Evolutionary conservation across 2,797 vertebrate species (phyloP), one percentile per base, ranked within the genome.

Genomic region (Psittacula derbiana): DNA sequence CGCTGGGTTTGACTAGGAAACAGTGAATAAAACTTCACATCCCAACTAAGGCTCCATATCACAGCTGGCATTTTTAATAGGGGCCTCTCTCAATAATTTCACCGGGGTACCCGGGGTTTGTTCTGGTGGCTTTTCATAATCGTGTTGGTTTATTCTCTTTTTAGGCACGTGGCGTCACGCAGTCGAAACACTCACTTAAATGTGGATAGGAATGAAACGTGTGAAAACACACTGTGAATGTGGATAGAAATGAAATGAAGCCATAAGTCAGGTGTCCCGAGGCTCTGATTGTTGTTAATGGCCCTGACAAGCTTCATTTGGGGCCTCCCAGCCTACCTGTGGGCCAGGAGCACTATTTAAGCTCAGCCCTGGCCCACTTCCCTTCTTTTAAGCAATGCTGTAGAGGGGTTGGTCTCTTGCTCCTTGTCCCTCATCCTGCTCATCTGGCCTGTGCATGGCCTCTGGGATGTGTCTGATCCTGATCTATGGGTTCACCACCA

Each of bases 361-460:
- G 25, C 25, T 76, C n/a, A 78, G 41, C 36, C 8, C 17, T 72
- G 36, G 5, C 0, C 0, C 0, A 0, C 0, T 0, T 0, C 0
- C 1, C 0, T 18, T 0, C 12, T 18, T 28, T 2, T 8, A 0
- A 13, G 0, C 0, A 4, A 3, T 12, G 6, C 1, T 38, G 5
- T 11, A 0, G 33, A 12, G 7, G 2, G 57, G 16, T 8, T 69
- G 27, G 0, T 41, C 1, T 46, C 0, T 0, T 13, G 31, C 3
- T 78, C 11, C 3, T 5, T 58, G 5, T 8, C 5, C 0, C 0
- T 8, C 1, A 1, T 2, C 1, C 11, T 49, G 27, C 33, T 80
- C 16, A 1, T 64, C 11, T 47, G 14, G 7, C 2, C 5, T 18
- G 4, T 2, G 4, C 5, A 0, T 13, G 10, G 0, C 10, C 24